Percentiles rank a stretch among this genome's conserved stretches.
Evolutionary conservation across 2,888 invertebrate species (phyloP).

Genomic region (Apodemia mormo): DNA sequence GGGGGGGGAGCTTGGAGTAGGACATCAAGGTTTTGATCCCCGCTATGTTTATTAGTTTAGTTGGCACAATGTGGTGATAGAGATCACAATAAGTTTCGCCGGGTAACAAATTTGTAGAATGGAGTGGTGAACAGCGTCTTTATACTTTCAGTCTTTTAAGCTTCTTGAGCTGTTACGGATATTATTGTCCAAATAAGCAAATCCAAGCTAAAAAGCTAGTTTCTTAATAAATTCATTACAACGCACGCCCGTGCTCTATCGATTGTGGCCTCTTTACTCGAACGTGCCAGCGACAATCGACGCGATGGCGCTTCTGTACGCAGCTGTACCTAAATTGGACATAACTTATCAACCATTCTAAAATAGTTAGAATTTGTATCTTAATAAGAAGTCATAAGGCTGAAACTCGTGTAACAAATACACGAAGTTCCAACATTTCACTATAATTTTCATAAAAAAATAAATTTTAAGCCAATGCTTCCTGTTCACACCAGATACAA

Average conservation of each 20-base stretch:
- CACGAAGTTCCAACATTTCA: not conserved
- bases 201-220: slow-evolving; percentile 54
- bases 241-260: slow-evolving; percentile 80
- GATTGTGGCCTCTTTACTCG: slow-evolving; percentile 78
- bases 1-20: no score
- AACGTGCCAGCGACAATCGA: slow-evolving; percentile 80
- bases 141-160: no score
- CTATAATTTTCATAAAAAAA: slow-evolving; percentile 47
- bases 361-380: not conserved
- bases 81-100: no score
- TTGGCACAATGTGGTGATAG: no score
- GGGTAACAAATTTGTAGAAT: no score
- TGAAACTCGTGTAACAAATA: not conserved
- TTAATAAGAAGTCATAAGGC: not conserved
- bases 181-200: slow-evolving; percentile 35
- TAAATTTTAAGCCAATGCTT: slow-evolving; percentile 60
- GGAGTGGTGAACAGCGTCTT: no score
- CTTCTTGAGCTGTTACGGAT: not conserved
- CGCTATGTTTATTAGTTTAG: no score
- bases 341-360: not conserved
- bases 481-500: slow-evolving; percentile 20
- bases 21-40: no score
- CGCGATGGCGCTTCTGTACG: slow-evolving; percentile 78
- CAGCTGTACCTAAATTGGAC: slow-evolving; percentile 46
- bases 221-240: slow-evolving; percentile 79